Base-by-base conservation (phyloP, 2,888 invertebrate species). In the Neoascia interrupta region DNA sequence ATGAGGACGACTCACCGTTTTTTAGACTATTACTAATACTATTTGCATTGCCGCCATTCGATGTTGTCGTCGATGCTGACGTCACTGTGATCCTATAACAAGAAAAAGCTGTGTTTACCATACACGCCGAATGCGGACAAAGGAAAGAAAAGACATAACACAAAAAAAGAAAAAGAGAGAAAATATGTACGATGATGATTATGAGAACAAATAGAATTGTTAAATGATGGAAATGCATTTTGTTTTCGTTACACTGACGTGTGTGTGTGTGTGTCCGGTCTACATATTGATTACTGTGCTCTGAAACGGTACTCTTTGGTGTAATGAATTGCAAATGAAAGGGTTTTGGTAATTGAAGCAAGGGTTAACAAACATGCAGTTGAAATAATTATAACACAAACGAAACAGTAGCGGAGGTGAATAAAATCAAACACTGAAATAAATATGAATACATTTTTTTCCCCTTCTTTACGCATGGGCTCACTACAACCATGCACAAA, bases 81-180 rank as follows among this genome's bases (percentile, higher is more conserved):
- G 88, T 88, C 84, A 88, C 83, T 83, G 85, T 89, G 82, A 88
- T 86, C 85, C 88, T 89, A 87, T 82, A 88, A 88, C 84, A 87
- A 86, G 85, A 89, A 86, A 86, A 87, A 86, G 85, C 86, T 87
- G 85, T 85, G 81, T 85, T 86, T 85, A 85, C 69, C 84, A 85
- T 84, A 82, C 85, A 83, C 83, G 83, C 45, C 47, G 81, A 81
- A 82, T 81, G 83, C 81, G 81, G 84, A 84, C 68, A 66, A 68
- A 79, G 16, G 26, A 70, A 45, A 73, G 43, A 64, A 54, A 31
- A 68, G 51, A 58, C 47, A 60, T n/a, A 54, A 81, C 37, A 63
- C 47, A 61, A 58, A 81, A 53, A 69, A 58, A 28, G 8, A 4
- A 69, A 73, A 73, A 68, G 31, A 73, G 72, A 66, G 63, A 72